These are phyloP conservation scores for Sinocyclocheilus rhinocerous DNA, from an alignment of 2,113 vertebrate genomes.

Conservation along the genomic window DNA sequence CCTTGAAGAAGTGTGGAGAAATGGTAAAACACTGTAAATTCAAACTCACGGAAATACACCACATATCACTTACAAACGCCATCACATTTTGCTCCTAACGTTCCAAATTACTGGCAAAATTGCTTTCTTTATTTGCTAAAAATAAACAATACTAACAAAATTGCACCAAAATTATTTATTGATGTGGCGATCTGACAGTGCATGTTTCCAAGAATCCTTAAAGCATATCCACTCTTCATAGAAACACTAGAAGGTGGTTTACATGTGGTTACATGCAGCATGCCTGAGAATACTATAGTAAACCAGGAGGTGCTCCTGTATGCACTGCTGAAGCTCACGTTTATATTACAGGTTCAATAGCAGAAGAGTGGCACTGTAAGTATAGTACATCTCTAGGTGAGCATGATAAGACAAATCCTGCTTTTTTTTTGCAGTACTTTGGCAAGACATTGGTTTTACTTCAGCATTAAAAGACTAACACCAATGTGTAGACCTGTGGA, in stretches of 20 bases:
- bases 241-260: not conserved
- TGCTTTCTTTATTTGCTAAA: too few species aligned
- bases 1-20: not conserved
- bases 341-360: not conserved
- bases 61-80: not conserved
- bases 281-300: constrained; percentile 4
- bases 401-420: not conserved
- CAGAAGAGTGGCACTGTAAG: not conserved
- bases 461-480: constrained; percentile 19
- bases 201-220: not conserved
- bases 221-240: constrained; percentile 25
- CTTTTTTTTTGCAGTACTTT: constrained; percentile 14
- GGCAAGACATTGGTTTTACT: not conserved
- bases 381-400: not conserved
- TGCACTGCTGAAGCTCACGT: not conserved
- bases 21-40: too few species aligned
- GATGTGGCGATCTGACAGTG: not conserved
- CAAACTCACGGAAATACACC: not conserved
- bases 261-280: not conserved
- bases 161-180: not conserved
- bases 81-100: not conserved
- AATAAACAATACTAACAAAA: not conserved
- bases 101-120: not conserved
- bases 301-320: not conserved
- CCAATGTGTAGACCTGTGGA: not conserved